Evolutionary conservation across 2,888 invertebrate species (phyloP).

Genomic region (Liopterus haemorrhoidalis): DNA sequence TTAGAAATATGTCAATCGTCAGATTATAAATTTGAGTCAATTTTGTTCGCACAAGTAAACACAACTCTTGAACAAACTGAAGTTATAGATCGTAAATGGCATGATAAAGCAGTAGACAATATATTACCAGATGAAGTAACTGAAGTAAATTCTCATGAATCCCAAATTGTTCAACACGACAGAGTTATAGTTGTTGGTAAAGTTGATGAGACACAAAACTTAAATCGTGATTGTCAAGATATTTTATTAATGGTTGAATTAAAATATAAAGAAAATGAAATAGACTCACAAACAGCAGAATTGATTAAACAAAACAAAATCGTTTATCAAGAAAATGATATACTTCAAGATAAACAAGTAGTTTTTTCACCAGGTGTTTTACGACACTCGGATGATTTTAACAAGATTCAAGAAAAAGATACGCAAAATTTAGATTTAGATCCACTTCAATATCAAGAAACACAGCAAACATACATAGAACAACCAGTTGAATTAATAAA

Average conservation of each 20-base stretch:
- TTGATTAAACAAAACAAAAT: conserved; percentile 9
- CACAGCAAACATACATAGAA: conserved; percentile 10
- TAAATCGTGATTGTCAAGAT: conserved; percentile 28
- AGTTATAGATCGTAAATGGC: conserved; percentile 12
- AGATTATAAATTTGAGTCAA: conserved; percentile 41
- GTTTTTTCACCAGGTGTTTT: conserved; percentile 27
- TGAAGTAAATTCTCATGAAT: background rate
- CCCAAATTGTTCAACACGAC: conserved; percentile 25
- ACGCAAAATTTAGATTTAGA: conserved; percentile 7
- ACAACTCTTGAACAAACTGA: conserved; percentile 5
- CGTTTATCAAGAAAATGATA: conserved; percentile 14
- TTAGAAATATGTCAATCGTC: conserved; percentile 39
- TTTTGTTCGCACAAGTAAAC: conserved; percentile 26
- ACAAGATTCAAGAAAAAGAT: conserved; percentile 19
- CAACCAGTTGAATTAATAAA: conserved; percentile 16
- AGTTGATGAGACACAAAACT: conserved; percentile 26
- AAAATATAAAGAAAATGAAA: conserved; percentile 29
- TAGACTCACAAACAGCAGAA: conserved; percentile 20
- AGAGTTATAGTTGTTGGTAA: conserved; percentile 34
- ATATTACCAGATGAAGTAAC: conserved; percentile 11
- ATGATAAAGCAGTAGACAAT: conserved; percentile 11
- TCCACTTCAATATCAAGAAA: conserved; percentile 7
- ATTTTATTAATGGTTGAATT: conserved; percentile 36
- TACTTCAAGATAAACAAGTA: conserved; percentile 18
- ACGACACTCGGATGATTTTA: conserved; percentile 31